Evolutionary conservation across 1,140 invertebrate genomes (phyloP).

Genomic region (Ladona fulva): DNA sequence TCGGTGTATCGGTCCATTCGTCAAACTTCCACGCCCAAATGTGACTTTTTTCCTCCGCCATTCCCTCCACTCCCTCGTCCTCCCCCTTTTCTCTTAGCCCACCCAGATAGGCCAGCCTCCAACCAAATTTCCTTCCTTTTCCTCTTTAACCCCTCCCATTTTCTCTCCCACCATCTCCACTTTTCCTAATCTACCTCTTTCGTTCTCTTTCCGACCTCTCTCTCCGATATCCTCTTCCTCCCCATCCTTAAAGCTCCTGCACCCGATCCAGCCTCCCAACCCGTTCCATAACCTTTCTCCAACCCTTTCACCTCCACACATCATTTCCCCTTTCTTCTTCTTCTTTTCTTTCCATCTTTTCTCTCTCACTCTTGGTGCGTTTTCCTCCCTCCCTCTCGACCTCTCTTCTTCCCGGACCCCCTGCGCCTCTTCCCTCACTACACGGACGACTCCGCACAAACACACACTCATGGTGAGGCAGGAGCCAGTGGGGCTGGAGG

Average conservation of each 20-base stretch:
- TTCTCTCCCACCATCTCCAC: too few relatives aligned
- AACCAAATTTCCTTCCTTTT: not conserved
- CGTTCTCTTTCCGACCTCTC: too few relatives aligned
- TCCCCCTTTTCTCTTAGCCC: not conserved
- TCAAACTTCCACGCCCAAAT: not conserved
- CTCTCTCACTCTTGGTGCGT: slow-evolving; percentile 9
- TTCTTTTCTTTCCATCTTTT: not conserved
- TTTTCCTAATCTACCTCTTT: not conserved
- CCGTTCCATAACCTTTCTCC: too few relatives aligned
- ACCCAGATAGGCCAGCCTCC: not conserved
- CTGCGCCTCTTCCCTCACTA: slow-evolving; percentile 19
- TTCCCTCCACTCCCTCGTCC: not conserved
- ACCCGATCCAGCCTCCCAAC: too few relatives aligned
- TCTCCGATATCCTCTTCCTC: not conserved
- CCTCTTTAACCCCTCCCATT: not conserved
- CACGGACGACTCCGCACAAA: not conserved
- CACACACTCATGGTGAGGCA: not conserved
- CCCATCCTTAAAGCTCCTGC: not conserved
- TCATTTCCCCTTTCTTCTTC: too few relatives aligned
- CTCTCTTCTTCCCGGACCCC: slow-evolving; percentile 18
- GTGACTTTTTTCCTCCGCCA: not conserved
- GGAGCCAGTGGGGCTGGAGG: not conserved
- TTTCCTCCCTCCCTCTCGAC: slow-evolving; percentile 16
- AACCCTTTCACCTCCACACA: too few relatives aligned
- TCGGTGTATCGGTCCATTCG: slow-evolving; percentile 1